Base-by-base conservation (phyloP, 2,888 invertebrate genomes). In the Odontocolon sp. region DNA sequence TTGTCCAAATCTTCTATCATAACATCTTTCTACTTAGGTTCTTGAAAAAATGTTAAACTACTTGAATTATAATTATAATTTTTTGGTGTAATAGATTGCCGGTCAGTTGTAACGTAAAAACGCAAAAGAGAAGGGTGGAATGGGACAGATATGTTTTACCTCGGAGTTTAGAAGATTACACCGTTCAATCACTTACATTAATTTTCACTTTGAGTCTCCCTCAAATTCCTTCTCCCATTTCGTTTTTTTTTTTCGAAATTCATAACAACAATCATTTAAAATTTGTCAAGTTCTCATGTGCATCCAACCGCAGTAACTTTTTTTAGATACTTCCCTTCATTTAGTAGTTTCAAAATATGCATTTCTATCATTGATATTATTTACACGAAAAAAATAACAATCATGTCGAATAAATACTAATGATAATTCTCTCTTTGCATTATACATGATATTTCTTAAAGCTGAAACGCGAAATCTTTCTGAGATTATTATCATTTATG, bases 141-240 rank as follows among this genome's bases (percentile, higher is more conserved):
- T 68, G 64, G 81, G 83, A 82, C 84, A 84, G 85, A 85, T 85
- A 84, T 84, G 85, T 85, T 84, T 81, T 83, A 82, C 77, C 80
- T 84, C 81, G 45, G 72, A 77, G 68, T 63, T 77, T 26, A 78
- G 78, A 84, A 81, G 75, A 81, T 80, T 77, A 78, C 52, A 57
- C 67, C 50, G 50, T 50, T 66, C 66, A 42, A 57, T 74, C 52
- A 18, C 28, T 42, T 42, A 42, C 2, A 54, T n/a, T 67, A 33
- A 8, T 28, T 52, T 66, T 52, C 31, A 36, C 52, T 54, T 61
- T 64, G 75, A 69, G 36, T 28, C 47, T 59, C 50, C 8, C 42
- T 52, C 9, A 52, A 56, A 40, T 63, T 56, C 36, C 23, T 26
- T 69, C 28, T 26, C 23, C 8, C 16, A 23, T 28, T n/a, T 68